Conservation (phyloP, 2,888 invertebrate species). For the Tetanocera ferruginea region DNA sequence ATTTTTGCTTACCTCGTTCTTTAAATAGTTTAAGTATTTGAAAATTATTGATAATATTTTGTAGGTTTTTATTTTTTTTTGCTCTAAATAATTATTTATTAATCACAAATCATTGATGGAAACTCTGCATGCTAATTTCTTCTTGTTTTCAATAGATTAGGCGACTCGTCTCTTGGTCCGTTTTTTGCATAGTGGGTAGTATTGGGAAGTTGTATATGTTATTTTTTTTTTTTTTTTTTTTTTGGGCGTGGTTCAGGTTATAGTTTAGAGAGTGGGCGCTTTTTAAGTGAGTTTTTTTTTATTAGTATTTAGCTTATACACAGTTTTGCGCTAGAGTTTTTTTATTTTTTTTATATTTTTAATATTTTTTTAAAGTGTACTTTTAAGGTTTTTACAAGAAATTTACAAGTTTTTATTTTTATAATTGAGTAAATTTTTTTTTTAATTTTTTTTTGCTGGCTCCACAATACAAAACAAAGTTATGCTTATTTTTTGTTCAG, state of each 20-base stretch:
- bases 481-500: background rate
- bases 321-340: constrained; percentile 13
- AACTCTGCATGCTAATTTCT: constrained; percentile 53
- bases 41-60: background rate
- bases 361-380: background rate
- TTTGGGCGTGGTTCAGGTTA: constrained; percentile 3
- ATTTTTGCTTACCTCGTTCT: background rate
- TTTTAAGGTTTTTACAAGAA: constrained; percentile 61
- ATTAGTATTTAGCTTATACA: constrained; percentile 14
- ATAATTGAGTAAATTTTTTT: background rate
- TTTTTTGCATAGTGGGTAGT: constrained; percentile 54
- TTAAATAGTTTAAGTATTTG: constrained; percentile 24
- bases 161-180: constrained; percentile 67
- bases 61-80: background rate
- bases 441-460: no score
- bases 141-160: constrained; percentile 53
- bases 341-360: constrained; percentile 15
- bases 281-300: background rate
- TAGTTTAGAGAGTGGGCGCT: background rate
- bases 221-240: constrained; percentile 18
- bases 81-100: constrained; percentile 35
- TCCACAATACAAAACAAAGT: background rate
- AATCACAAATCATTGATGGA: constrained; percentile 69
- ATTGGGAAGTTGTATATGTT: constrained; percentile 29
- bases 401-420: constrained; percentile 56